These are phyloP conservation scores for Drosophila obscura DNA, from an alignment of 1,140 invertebrate genomes.

Conservation along the genomic window DNA sequence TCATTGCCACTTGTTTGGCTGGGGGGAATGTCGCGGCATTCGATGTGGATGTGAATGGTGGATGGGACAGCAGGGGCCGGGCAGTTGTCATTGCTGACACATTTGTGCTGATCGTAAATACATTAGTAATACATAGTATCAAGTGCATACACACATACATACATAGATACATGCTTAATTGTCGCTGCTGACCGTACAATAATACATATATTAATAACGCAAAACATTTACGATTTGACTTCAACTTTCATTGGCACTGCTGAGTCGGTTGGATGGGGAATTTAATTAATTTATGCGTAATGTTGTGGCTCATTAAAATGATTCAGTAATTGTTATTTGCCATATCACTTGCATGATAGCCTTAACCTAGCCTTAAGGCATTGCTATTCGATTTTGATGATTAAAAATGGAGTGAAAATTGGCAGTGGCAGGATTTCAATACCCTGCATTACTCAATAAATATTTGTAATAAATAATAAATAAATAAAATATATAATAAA, in stretches of 20 bases:
- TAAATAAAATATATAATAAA: too few species aligned
- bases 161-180: slow-evolving; percentile 14
- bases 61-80: background rate
- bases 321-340: slow-evolving; percentile 54
- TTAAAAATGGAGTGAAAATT: too few species aligned
- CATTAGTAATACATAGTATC: slow-evolving; percentile 69
- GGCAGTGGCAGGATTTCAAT: too few species aligned
- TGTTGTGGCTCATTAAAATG: slow-evolving; percentile 67
- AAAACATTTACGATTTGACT: slow-evolving; percentile 72
- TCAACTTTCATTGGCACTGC: slow-evolving; percentile 50
- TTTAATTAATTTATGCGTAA: slow-evolving; percentile 74
- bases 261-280: slow-evolving; percentile 7
- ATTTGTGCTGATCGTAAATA: slow-evolving; percentile 76
- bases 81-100: slow-evolving; percentile 65
- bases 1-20: slow-evolving; percentile 64
- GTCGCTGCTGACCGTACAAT: slow-evolving; percentile 29
- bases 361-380: slow-evolving; percentile 14
- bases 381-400: slow-evolving; percentile 4
- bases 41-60: background rate
- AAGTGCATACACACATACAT: slow-evolving; percentile 37
- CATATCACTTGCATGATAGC: slow-evolving; percentile 32
- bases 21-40: slow-evolving; percentile 6
- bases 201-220: slow-evolving; percentile 58
- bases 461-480: too few species aligned
- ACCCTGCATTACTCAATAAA: too few species aligned